Base-by-base conservation (phyloP, 2,888 invertebrate genomes). In the Tetropium fuscum region DNA sequence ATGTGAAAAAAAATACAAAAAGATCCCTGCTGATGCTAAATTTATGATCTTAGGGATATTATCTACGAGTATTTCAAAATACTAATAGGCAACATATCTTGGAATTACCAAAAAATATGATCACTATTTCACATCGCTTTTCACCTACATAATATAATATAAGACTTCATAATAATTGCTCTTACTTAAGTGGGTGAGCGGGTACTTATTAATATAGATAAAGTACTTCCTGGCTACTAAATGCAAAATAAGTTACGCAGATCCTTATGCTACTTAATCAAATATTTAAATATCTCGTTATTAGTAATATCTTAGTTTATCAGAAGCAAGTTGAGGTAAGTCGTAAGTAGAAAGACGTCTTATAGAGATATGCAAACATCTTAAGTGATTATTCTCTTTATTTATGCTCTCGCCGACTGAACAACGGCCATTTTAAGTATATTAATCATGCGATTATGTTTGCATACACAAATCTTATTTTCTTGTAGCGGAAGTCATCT, bases 311-410 rank as follows among this genome's bases (percentile, higher is more conserved):
- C 48, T 47, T 47, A 3, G 7, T 22, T 41, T 22, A 20, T 48
- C 16, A 20, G 48, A 48, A 47, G 8, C 43, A 45, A 19, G 43
- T 41, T 55, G 40, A 54, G 25, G 25, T 44, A 44, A 55, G 53
- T 49, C 58, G 20, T 48, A 48, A 58, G 44, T 51, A 56, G 44
- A 43, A 18, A 40, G 54, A 60, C 60, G 54, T 49, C 48, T 53
- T 55, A 57, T 66, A 58, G 58, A 66, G 58, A 60, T 63, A 68
- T 62, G 65, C 68, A 71, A 66, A 69, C 68, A 71, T 65, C 64
- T 65, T 61, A 58, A 65, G 64, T 63, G 67, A 67, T 68, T 68
- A 68, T 62, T 61, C 58, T 62, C 64, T 66, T 69, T 70, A 67
- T 68, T 66, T 69, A 69, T 67, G 68, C 65, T 64, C 68, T 68